Base-by-base conservation (phyloP, 1,140 invertebrate species). In the Panonychus citri region DNA sequence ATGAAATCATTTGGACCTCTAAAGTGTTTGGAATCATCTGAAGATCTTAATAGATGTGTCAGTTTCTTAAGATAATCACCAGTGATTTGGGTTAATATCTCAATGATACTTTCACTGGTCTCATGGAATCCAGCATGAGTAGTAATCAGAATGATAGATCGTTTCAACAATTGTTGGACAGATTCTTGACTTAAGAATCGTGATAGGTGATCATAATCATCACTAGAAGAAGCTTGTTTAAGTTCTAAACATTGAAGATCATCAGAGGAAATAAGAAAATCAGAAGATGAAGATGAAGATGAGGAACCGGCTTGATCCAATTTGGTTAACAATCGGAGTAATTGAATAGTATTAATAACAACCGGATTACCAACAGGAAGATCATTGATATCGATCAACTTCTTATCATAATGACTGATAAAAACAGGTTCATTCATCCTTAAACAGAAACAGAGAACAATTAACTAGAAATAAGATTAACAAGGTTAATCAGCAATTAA, bases 41-140 rank as follows among this genome's bases (percentile, higher is more conserved):
- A 72, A 60, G 76, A 73, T 54, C 73, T 66, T 5, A 73, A 74
- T 54, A 76, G 61, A 57, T 76, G 74, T n/a, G 25, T 15, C 26
- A 51, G 8, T n/a, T 51, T 51, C 19, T 51, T 51, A 3, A 51
- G 10, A 51, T 28, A 51, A 2, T 26, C 25, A 7, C 17, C 49
- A 17, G 25, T 15, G 25, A 51, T 30, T 13, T 51, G 17, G 13
- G 49, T 51, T 12, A 51, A 27, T 13, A 51, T 26, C 26, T 51
- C 49, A 27, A 51, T 30, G 49, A 51, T 51, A 3, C 17, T 28
- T 13, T 51, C 49, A n/a, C 28, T 28, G 25, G 49, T 51, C 17
- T 51, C 28, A 15, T 51, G 25, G 19, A 15, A 51, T 28, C 49
- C 49, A 17, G 17, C 13, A 19, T 51, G 49, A 21, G 49, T n/a